Evolutionary conservation across 2,113 vertebrate species (phyloP), one percentile per base, ranked within the genome.

Genomic region (Phoxinus phoxinus): DNA sequence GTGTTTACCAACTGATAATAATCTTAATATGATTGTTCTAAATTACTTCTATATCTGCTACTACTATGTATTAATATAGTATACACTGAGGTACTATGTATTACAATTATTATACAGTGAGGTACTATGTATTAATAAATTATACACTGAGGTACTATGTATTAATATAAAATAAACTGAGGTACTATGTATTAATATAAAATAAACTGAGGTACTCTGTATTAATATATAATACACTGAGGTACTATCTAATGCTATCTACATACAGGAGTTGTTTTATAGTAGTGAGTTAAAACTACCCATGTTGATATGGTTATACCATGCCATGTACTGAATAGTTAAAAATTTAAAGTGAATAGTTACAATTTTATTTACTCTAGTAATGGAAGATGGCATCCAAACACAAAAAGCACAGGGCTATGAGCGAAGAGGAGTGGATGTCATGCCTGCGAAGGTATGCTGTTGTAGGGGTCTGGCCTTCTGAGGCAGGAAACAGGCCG

Each of bases 381-480:
- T 35, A 35, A 35, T 35, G 30, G 65, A 69, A 69, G 65, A 69
- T 69, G 65, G 65, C 65, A 9, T 69, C 30, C 2, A 69, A 69
- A 69, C 13, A 17, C 15, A 32, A 69, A 69, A 63, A 27, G 59
- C 59, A 63, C 59, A 63, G 59, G 11, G 25, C 58, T 25, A 61
- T 61, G 58, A 4, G 15, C 15, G 51, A 58, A 1, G 71, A 44
- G 27, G 69, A 84, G 21, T 84, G 83, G 83, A 61, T 41, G 53
- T 71, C 53, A 2, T 3, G 83, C 17, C 69, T 84, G 51, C 41
- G 7, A 73, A 72, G 30, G 41, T 84, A 75, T 84, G 83, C 83
- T 46, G 11, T 13, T 41, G 37, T 73, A 23, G 83, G 83, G 48
- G 56, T 44, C 58, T 84, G 83, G 69, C 69, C 83, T 75, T 41